Base-by-base conservation (phyloP, 2,888 invertebrate species). In the Drosophila cracens region DNA sequence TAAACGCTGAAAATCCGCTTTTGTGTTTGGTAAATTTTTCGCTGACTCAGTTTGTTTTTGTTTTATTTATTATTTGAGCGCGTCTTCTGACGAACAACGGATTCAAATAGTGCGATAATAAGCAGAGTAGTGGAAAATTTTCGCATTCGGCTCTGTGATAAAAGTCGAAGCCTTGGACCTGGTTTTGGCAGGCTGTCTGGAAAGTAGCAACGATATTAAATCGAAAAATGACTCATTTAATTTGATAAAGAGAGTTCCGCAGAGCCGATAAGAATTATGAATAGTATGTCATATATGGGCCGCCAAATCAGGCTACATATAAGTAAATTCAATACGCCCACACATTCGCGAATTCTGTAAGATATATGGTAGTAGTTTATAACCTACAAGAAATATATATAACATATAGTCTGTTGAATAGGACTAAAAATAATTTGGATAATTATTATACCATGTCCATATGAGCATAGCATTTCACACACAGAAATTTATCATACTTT, bases 21-120 rank as follows among this genome's bases (percentile, higher is more conserved):
- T 76, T 82, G 63, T 61, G 63, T 72, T 76, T 71, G 59, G 40
- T 62, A 70, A 87, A 74, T 78, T 80, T 87, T 87, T 78, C 83
- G 58, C 78, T 85, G 85, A 80, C 75, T 89, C 74, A 72, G 63
- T 70, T 76, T 29, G 10, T 11, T 43, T n/a, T 11, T 6, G 5
- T 21, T 21, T 21, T 21, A 6, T 11, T 43, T 54, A 4, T 34
- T 43, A 11, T n/a, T 29, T 56, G 16, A 51, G 57, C 33, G 60
- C 51, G 43, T 18, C 59, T 61, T 21, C 51, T 68, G 25, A 70
- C 63, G 63, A 57, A 68, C 64, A 62, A 71, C 51, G 59, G 75
- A 61, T 67, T 67, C 60, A 62, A 59, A 70, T 74, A 73, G 65
- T 59, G 51, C 57, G 79, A 87, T 87, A 86, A 83, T 54, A 29